Percentiles rank a stretch among this genome's conserved stretches.
phyloP scores from a whole-genome alignment of 2,113 vertebrate genomes.

The Atherinomorus stipes region DNA sequence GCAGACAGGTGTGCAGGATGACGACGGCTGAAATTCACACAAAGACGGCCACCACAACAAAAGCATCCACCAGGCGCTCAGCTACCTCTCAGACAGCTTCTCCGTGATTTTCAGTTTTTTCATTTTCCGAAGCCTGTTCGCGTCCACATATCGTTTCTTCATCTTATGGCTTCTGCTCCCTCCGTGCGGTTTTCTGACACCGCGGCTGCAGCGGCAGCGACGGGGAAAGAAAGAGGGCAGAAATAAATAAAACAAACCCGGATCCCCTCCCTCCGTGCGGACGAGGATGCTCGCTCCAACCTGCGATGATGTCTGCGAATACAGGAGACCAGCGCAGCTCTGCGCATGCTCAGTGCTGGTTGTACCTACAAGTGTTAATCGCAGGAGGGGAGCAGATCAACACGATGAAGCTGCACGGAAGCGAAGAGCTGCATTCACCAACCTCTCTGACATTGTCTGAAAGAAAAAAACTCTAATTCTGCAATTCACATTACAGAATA shows the following conservation, averaged over 20 bases:
- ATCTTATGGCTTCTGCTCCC: conserved; percentile 78
- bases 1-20: conserved; percentile 65
- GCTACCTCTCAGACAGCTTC: conserved; percentile 84
- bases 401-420: background rate
- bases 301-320: conserved; percentile 62
- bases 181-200: conserved; percentile 34
- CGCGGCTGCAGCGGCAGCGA: conserved; percentile 42
- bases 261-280: conserved; percentile 28
- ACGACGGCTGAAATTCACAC: conserved; percentile 63
- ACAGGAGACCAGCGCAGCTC: background rate
- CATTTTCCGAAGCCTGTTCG: conserved; percentile 84
- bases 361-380: conserved; percentile 53
- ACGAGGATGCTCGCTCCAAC: conserved; percentile 54
- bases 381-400: conserved; percentile 55
- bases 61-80: conserved; percentile 49
- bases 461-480: too few relatives aligned
- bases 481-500: too few relatives aligned
- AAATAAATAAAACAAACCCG: conserved; percentile 9
- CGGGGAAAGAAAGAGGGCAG: background rate
- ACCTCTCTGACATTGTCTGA: background rate
- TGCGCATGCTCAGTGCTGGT: conserved; percentile 67
- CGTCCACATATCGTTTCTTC: conserved; percentile 86
- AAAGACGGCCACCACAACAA: conserved; percentile 76
- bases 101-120: conserved; percentile 84
- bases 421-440: background rate